phyloP scores from a whole-genome alignment of 1,140 invertebrate species.

The Frieseomelitta varia region DNA sequence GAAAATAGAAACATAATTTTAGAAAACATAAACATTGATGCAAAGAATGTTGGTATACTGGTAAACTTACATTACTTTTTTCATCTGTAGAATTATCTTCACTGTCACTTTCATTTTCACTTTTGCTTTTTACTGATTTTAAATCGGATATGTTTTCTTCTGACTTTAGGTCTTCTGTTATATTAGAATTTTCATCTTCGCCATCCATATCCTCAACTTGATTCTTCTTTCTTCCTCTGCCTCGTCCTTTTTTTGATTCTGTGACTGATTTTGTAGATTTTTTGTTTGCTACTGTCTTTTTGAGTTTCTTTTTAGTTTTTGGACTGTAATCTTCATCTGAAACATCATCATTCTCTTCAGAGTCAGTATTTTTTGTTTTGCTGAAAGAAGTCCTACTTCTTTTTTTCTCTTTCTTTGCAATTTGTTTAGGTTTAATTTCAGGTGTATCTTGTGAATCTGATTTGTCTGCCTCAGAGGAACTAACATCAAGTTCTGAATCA shows the following conservation, averaged over 20 bases:
- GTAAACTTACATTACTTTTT: slow-evolving; percentile 51
- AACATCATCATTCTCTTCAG: slow-evolving; percentile 70
- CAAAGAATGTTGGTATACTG: neutral
- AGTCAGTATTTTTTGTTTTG: slow-evolving; percentile 66
- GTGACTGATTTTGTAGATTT: slow-evolving; percentile 57
- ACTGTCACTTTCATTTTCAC: slow-evolving; percentile 53
- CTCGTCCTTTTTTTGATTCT: slow-evolving; percentile 53
- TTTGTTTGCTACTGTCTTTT: slow-evolving; percentile 58
- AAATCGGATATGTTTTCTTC: slow-evolving; percentile 26
- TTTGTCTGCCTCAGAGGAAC: slow-evolving; percentile 71
- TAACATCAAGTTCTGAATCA: slow-evolving; percentile 77
- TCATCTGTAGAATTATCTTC: slow-evolving; percentile 43
- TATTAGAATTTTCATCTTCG: slow-evolving; percentile 40
- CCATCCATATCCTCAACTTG: slow-evolving; percentile 32
- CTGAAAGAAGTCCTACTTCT: slow-evolving; percentile 61
- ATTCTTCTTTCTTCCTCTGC: slow-evolving; percentile 47
- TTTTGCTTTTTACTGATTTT: slow-evolving; percentile 40
- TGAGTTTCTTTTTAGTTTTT: slow-evolving; percentile 73
- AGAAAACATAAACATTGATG: neutral
- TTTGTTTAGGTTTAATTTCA: slow-evolving; percentile 40
- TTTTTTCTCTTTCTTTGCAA: slow-evolving; percentile 56
- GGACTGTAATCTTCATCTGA: slow-evolving; percentile 76
- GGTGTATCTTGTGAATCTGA: slow-evolving; percentile 50
- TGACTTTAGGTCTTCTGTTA: neutral
- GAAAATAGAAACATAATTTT: neutral